Conservation (phyloP, 2,888 invertebrate genomes). For the Bombyx huttoni region DNA sequence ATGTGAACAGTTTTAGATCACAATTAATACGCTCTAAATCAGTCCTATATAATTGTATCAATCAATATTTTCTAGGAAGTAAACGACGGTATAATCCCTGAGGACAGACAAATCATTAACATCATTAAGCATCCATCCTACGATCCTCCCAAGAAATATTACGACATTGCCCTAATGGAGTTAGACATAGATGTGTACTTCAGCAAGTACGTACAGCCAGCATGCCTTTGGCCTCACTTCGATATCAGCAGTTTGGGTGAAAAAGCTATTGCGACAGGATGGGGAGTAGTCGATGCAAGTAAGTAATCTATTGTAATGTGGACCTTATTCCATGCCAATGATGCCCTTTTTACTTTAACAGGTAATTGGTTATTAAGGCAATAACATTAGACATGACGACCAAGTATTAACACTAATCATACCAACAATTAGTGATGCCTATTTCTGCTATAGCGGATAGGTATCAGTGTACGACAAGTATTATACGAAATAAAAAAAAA, state of each 20-base stretch:
- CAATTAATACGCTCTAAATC: no score
- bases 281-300: slow-evolving; percentile 40
- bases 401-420: no score
- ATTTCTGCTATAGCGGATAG: no score
- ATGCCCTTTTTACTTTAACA: neutral
- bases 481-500: no score
- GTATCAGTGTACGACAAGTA: no score
- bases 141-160: slow-evolving; percentile 32
- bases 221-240: slow-evolving; percentile 31
- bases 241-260: slow-evolving; percentile 16
- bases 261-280: slow-evolving; percentile 32
- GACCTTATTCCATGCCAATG: slow-evolving; percentile 20
- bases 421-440: no score
- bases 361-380: no score
- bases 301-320: slow-evolving; percentile 15
- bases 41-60: no score
- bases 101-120: slow-evolving; percentile 23
- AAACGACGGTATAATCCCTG: slow-evolving; percentile 1
- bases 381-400: no score
- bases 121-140: slow-evolving; percentile 33
- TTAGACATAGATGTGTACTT: slow-evolving; percentile 21
- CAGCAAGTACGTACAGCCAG: slow-evolving; percentile 29
- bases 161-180: slow-evolving; percentile 42
- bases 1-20: no score
- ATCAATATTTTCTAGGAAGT: neutral